A percentile compares a stretch with the other conserved stretches of the same genome.
phyloP scores from a whole-genome alignment of 2,113 vertebrate genomes.

The Cephalopterus ornatus region DNA sequence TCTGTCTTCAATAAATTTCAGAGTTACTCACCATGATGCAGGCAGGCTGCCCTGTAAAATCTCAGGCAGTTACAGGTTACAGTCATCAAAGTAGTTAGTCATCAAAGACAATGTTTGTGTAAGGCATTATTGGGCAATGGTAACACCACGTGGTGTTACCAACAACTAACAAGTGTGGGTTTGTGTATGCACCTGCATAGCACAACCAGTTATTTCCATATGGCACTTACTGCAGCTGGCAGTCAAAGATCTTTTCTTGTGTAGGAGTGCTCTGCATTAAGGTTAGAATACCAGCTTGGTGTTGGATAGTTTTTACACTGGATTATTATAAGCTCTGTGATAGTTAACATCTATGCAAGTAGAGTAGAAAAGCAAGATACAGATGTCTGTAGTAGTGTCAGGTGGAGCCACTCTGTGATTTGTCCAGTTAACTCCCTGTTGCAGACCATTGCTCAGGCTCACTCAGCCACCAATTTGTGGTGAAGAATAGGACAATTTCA shows the following conservation, averaged over 20 bases:
- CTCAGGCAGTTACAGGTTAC: background rate
- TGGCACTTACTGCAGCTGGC: background rate
- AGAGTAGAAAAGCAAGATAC: background rate
- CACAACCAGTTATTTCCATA: background rate
- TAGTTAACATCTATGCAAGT: background rate
- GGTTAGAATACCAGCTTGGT: background rate
- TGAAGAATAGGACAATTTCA: background rate
- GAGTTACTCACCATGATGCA: background rate
- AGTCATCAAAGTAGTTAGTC: background rate
- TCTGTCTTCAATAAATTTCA: background rate
- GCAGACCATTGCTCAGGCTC: background rate
- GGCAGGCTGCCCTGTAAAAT: background rate
- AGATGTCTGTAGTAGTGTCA: rapidly evolving
- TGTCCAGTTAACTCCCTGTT: background rate
- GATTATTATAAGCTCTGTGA: background rate
- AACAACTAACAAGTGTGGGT: background rate
- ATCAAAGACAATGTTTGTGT: background rate
- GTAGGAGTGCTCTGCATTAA: background rate
- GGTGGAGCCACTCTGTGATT: background rate
- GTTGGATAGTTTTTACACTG: background rate
- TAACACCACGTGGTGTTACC: background rate
- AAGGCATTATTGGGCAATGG: background rate
- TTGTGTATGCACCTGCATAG: background rate
- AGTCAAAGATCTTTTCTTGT: background rate
- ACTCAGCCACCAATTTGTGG: background rate